Evolutionary conservation across 2,797 vertebrate species (phyloP).

Genomic region (Myripristis murdjan): DNA sequence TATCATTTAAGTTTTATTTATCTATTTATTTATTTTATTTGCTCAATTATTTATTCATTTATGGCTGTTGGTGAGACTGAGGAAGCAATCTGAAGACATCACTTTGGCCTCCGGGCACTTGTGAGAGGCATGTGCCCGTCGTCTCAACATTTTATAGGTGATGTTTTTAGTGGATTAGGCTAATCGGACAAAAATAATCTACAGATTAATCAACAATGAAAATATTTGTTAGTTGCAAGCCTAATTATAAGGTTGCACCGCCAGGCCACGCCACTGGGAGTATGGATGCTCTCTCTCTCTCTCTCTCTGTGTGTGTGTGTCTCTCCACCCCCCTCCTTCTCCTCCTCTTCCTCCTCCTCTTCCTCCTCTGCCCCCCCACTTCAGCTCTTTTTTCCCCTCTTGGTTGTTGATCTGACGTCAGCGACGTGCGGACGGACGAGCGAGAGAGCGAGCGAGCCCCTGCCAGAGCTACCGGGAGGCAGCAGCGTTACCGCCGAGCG

Average conservation of each 20-base stretch:
- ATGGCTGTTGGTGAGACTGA: too few relatives aligned
- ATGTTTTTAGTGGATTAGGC: too few relatives aligned
- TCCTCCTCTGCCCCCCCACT: not conserved
- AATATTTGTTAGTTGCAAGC: too few relatives aligned
- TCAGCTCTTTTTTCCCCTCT: constrained; percentile 3
- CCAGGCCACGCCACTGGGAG: constrained; percentile 55
- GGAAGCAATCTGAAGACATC: too few relatives aligned
- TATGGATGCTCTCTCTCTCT: not conserved
- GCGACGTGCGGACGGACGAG: constrained; percentile 64
- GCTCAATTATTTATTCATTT: too few relatives aligned
- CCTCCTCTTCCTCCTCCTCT: constrained; percentile 1
- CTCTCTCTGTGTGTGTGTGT: not conserved
- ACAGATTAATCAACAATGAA: too few relatives aligned
- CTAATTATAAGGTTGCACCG: constrained; percentile 24
- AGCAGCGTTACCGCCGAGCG: constrained; percentile 51
- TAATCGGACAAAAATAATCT: too few relatives aligned
- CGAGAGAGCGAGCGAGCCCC: constrained; percentile 60
- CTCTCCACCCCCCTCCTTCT: constrained; percentile 8
- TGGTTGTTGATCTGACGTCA: constrained; percentile 77
- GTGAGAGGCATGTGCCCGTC: too few relatives aligned
- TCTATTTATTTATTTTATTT: too few relatives aligned
- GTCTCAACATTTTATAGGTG: too few relatives aligned
- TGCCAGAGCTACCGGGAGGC: constrained; percentile 76
- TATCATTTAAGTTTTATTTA: too few relatives aligned
- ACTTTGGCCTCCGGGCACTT: too few relatives aligned